Conservation (phyloP, 1,140 invertebrate species). For the Ridgeia piscesae region DNA sequence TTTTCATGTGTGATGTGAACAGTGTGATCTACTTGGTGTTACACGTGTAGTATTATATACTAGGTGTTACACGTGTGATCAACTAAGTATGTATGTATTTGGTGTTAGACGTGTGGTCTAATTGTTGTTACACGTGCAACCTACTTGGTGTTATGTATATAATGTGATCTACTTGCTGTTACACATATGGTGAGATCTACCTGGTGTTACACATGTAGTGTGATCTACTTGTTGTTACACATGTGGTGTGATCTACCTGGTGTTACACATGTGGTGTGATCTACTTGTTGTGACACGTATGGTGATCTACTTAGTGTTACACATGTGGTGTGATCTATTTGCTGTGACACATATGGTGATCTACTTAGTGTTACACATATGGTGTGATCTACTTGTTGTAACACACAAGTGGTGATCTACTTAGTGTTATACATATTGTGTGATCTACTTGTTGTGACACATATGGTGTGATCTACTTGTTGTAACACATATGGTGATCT, state of each 20-base stretch:
- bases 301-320: background rate
- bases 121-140: background rate
- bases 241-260: background rate
- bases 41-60: too few species aligned
- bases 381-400: conserved; percentile 16
- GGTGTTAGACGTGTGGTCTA: too few species aligned
- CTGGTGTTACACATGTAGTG: background rate
- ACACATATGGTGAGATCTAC: background rate
- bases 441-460: background rate
- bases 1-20: background rate
- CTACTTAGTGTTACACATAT: background rate
- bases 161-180: background rate
- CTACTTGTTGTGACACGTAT: background rate
- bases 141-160: background rate
- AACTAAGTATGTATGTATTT: too few species aligned
- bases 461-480: background rate
- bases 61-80: too few species aligned
- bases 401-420: conserved; percentile 62
- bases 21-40: conserved; percentile 56
- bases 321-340: background rate
- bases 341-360: background rate
- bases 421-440: background rate
- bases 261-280: background rate
- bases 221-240: background rate
- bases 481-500: background rate